These are phyloP conservation scores for Cyanoliseus patagonus DNA, from an alignment of 2,113 vertebrate genomes.

Conservation along the genomic window DNA sequence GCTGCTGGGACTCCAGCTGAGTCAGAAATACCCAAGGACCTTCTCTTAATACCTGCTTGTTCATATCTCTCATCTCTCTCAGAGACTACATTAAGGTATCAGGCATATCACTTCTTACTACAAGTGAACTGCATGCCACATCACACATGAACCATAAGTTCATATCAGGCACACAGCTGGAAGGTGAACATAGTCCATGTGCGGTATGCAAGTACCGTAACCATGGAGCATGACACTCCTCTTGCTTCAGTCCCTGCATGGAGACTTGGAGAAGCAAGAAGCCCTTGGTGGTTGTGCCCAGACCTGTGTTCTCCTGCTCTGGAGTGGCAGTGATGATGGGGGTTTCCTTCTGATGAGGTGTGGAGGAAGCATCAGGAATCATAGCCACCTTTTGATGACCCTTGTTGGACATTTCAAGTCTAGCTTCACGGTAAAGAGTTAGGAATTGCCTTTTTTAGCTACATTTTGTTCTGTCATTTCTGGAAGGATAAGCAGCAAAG, in stretches of 20 bases:
- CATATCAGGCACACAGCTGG: neutral
- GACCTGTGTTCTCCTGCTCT: neutral
- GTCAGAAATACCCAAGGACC: neutral
- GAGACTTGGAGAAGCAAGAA: neutral
- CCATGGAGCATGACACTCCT: neutral
- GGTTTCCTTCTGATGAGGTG: neutral
- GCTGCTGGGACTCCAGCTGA: neutral
- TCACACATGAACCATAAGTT: neutral
- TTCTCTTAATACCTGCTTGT: neutral
- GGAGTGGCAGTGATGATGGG: neutral
- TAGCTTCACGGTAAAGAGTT: neutral
- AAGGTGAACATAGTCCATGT: neutral
- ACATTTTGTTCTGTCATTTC: neutral
- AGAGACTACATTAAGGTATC: neutral
- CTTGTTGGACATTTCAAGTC: neutral
- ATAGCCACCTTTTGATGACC: neutral
- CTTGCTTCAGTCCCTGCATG: neutral
- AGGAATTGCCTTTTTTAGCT: neutral
- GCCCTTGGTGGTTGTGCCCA: neutral
- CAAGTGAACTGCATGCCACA: neutral
- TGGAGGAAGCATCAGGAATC: neutral
- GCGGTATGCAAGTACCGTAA: neutral
- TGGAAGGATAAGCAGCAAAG: neutral
- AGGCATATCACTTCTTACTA: neutral
- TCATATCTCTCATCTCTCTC: neutral